Percentiles rank a stretch among this genome's conserved stretches.
phyloP scores from a whole-genome alignment of 2,797 vertebrate species.

The Pogonophryne albipinna region DNA sequence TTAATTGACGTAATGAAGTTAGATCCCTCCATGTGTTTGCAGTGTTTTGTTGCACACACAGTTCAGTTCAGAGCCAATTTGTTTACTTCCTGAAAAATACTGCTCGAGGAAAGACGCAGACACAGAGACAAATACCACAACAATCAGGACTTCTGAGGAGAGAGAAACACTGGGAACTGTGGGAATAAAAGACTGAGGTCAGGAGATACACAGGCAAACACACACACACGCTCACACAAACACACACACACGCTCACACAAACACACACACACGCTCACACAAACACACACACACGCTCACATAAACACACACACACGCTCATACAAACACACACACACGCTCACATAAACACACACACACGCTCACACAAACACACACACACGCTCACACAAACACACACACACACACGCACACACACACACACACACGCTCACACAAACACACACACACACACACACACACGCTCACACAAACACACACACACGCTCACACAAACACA shows the following conservation, averaged over 20 bases:
- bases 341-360: too few species aligned
- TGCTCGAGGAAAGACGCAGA: not conserved
- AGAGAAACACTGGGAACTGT: slow-evolving; percentile 44
- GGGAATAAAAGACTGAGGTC: slow-evolving; percentile 46
- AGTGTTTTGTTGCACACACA: not conserved
- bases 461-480: slow-evolving; percentile 12
- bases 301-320: too few species aligned
- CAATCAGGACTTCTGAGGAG: slow-evolving; percentile 20
- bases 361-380: slow-evolving; percentile 7
- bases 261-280: slow-evolving; percentile 7
- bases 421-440: slow-evolving; percentile 7
- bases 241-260: slow-evolving; percentile 21
- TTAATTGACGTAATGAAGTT: not conserved
- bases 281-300: slow-evolving; percentile 13
- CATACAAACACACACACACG: slow-evolving; percentile 11
- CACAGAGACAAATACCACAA: not conserved
- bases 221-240: slow-evolving; percentile 24
- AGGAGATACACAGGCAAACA: slow-evolving; percentile 29
- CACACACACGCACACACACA: too few species aligned
- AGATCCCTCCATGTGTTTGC: not conserved
- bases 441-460: slow-evolving; percentile 23
- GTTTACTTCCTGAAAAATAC: slow-evolving; percentile 34
- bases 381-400: slow-evolving; percentile 12
- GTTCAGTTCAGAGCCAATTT: not conserved
- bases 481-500: slow-evolving; percentile 7